Evolutionary conservation across 2,113 vertebrate genomes (phyloP), one percentile per base, ranked within the genome.

Genomic region (Trichomycterus rosablanca): DNA sequence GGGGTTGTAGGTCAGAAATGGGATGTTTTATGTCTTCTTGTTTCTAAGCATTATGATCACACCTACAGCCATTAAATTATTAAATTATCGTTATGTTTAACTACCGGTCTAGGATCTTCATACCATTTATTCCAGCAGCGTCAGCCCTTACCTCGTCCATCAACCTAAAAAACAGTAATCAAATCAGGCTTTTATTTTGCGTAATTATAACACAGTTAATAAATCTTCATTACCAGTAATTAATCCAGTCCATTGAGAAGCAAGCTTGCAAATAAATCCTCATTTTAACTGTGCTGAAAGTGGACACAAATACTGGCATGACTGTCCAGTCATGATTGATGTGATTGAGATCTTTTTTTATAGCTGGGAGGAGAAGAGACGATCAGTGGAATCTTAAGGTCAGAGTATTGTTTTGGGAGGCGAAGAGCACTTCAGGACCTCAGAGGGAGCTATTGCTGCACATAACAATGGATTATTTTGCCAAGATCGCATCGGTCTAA

Each of bases 201-300:
- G 5, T 63, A 63, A 67, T 67, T 54, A 63, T 53, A 14, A 53
- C 34, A 49, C 42, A 5, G 23, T 26, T 39, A 67, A 67, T 68
- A 67, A 53, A 67, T 67, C 59, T 67, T 67, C 53, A 67, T 67
- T 66, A 63, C 56, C 40, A 2, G 8, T 58, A 58, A 71, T 67
- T 16, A 52, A 71, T 62, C 62, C 34, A 22, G n/a, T 24, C 34
- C 15, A 59, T 6, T 18, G 43, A 39, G 53, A 43, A 49, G 55
- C 40, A 72, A 56, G 43, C 70, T 67, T 63, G 59, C 40, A 18
- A 32, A 23, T 59, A 72, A 72, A 67, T 54, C 46, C 42, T 39
- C 46, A 53, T 39, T 49, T 48, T 59, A 63, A 59, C 32, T 5
- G 1, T 52, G 16, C 46, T 34, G 4, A 20, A 62, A 28, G 52